Conservation (phyloP, 2,113 vertebrate species). For the Dipodomys stephensi region DNA sequence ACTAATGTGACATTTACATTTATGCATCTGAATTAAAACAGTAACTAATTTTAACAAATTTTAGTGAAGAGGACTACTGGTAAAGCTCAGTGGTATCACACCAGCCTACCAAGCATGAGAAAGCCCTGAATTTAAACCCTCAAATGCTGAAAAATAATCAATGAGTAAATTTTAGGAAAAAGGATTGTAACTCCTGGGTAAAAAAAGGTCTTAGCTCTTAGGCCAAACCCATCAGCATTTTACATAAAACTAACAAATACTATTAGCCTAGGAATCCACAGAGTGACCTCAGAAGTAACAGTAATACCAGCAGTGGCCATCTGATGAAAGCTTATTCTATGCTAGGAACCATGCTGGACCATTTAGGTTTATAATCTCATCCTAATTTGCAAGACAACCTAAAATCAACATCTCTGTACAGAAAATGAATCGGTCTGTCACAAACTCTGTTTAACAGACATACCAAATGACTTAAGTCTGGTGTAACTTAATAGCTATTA, state of each 20-base stretch:
- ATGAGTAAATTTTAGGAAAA: too few species aligned
- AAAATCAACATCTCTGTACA: background rate
- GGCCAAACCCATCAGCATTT: background rate
- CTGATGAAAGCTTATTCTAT: background rate
- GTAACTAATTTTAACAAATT: background rate
- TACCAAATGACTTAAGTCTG: background rate
- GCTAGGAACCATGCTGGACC: background rate
- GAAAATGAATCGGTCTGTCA: background rate
- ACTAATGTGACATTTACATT: background rate
- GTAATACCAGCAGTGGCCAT: background rate
- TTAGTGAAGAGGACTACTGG: background rate
- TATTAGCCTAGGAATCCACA: background rate
- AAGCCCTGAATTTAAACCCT: too few species aligned
- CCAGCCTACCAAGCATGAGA: too few species aligned
- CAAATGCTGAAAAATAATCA: too few species aligned
- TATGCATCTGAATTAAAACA: constrained; percentile 13
- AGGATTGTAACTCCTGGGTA: too few species aligned
- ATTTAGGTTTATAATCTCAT: background rate
- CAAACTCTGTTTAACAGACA: background rate
- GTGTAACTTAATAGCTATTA: constrained; percentile 15
- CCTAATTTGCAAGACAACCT: background rate
- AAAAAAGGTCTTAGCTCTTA: too few species aligned
- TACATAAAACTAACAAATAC: background rate
- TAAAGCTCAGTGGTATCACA: too few species aligned
- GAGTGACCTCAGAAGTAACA: background rate